Base-by-base conservation (phyloP, 2,888 invertebrate species). In the Lasioglossum morio region DNA sequence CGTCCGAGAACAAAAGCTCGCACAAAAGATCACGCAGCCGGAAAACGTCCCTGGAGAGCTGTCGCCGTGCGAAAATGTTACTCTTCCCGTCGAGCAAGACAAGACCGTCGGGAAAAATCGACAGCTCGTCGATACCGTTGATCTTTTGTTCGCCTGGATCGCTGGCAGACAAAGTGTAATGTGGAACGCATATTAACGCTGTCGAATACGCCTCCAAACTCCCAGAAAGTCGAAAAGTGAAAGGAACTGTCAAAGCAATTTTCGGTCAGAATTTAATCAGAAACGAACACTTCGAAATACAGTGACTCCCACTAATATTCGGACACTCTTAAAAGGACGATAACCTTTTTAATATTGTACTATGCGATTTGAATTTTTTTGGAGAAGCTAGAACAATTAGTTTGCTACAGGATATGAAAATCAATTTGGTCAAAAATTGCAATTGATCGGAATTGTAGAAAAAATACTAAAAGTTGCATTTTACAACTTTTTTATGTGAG, bases 1-100 rank as follows among this genome's bases (percentile, higher is more conserved):
- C 34, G 23, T 19, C 34, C 19, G 10, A 4, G 69, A 73, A 84
- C 77, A 84, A 84, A 77, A 63, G 69, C 70, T 77, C 37, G 2
- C 27, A 19, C 43, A n/a, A 57, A 12, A 57, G 72, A 79, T 77
- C 73, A 53, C 79, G 73, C 60, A 73, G 53, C 34, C 40, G 57
- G 27, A 73, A 53, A 75, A 53, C 8, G 48, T 79, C 53, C 69
- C 77, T 5, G 60, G 72, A 72, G 72, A 69, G 57, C 30, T 70
- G 74, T 76, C 69, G 60, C n/a, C 12, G n/a, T 43, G 3, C 10
- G 27, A 60, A 60, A 60, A 27, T 27, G 60, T 60, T 60, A 12
- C 27, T 30, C 14, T 30, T 57, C n/a, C 4, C 57, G n/a, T 12
- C 12, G n/a, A 57, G 63, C 30, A 30, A 16, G 30, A 30, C 60